Evolutionary conservation across 2,113 vertebrate genomes (phyloP), one percentile per base, ranked within the genome.

Genomic region (Clarias magur): DNA sequence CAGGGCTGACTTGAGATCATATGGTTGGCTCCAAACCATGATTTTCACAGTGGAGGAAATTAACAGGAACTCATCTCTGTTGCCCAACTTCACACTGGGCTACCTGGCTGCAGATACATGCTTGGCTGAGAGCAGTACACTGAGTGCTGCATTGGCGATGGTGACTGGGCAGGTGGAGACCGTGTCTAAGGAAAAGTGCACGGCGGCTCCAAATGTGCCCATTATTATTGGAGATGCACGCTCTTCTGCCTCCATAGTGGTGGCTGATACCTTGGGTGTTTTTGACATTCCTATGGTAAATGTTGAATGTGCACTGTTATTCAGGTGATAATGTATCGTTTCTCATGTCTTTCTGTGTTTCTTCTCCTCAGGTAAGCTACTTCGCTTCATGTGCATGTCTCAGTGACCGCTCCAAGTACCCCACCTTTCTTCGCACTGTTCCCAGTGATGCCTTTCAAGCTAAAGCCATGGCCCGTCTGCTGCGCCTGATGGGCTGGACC

Each of bases 241-340:
- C 21, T 92, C 91, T 10, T 93, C 91, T 63, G 84, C 85, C 1
- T 93, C 92, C 13, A 91, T 93, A 76, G 90, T 90, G 56, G 86
- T 94, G 34, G 86, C 93, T 86, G 90, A 91, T 75, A 90, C 91
- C 1, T 88, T 92, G 56, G 88, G 91, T 38, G 88, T 93, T 82
- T 94, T 94, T 91, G 89, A 89, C 54, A 89, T 92, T 25, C 93
- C 93, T 79, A 88, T 94, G 92, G 92, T 93, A 90, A 86, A 88
- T 57, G 16, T 3, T 9, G 38, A 30, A 65, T 79, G 13, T 3
- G 19, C 16, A 57, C 6, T 1, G 53, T 13, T 73, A 15, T 25
- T 4, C 48, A 7, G 11, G 7, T 17, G 21, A 21, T 59, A 15
- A 63, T 42, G 27, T 82, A 75, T 53, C 67, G 4, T 57, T 87